A percentile compares a stretch with the other conserved stretches of the same genome.
phyloP scores from a whole-genome alignment of 2,888 invertebrate genomes.

The Pseudococcus jackbeardsleyi region DNA sequence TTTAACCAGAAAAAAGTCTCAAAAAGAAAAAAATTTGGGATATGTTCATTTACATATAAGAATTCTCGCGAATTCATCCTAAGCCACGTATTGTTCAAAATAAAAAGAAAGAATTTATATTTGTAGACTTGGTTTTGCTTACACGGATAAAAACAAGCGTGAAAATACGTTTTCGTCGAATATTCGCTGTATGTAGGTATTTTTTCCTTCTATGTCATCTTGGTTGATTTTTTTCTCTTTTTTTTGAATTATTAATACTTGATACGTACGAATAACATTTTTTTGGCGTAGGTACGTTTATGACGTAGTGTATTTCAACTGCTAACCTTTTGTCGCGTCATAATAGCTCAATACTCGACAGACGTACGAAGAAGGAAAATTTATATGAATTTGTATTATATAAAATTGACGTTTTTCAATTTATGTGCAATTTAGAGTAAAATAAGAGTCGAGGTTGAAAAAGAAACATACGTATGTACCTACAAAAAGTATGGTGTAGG shows the following conservation, averaged over 20 bases:
- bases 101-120: neutral
- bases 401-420: slow-evolving; percentile 40
- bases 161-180: neutral
- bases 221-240: neutral
- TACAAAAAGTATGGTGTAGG: neutral
- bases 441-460: neutral
- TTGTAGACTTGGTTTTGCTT: neutral
- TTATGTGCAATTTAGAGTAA: slow-evolving; percentile 13
- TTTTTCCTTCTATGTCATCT: neutral
- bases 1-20: too few species aligned
- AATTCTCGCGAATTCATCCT: too few species aligned
- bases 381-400: neutral
- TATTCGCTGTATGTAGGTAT: neutral
- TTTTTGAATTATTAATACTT: slow-evolving; percentile 31
- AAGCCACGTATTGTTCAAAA: too few species aligned
- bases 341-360: slow-evolving; percentile 17
- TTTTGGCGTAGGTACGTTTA: neutral
- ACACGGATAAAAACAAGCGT: neutral
- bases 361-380: slow-evolving; percentile 1
- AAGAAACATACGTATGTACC: neutral
- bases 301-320: neutral
- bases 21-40: too few species aligned
- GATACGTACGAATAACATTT: neutral
- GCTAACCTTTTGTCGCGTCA: slow-evolving; percentile 5
- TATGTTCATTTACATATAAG: too few species aligned